Evolutionary conservation across 2,113 vertebrate species (phyloP).

Genomic region (Hemiscyllium ocellatum): DNA sequence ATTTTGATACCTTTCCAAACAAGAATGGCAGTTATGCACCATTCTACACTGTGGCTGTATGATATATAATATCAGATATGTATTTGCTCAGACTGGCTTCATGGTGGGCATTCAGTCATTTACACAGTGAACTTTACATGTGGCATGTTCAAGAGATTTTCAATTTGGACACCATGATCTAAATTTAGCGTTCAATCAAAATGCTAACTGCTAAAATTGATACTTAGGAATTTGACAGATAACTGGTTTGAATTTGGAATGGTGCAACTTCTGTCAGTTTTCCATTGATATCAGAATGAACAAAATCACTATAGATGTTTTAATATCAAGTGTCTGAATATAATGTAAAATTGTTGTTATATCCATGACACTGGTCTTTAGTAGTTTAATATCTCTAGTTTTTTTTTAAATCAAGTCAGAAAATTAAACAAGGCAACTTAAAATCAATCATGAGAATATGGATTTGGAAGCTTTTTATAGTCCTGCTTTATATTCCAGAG

Average conservation of each 20-base stretch:
- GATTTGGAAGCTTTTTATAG: neutral
- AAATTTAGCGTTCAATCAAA: neutral
- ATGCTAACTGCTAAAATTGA: conserved; percentile 11
- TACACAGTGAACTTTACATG: neutral
- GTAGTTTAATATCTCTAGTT: neutral
- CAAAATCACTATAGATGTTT: neutral
- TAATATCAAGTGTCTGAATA: neutral
- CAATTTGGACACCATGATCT: neutral
- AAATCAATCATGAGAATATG: neutral
- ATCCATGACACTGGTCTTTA: neutral
- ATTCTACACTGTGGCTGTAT: neutral
- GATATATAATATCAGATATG: neutral
- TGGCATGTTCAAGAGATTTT: neutral
- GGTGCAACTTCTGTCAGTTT: neutral
- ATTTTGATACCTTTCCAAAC: neutral
- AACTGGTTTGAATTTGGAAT: neutral
- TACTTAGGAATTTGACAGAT: neutral
- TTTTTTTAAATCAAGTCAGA: neutral
- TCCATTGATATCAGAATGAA: neutral
- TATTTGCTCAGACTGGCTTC: neutral
- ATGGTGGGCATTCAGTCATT: neutral
- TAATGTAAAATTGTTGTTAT: neutral
- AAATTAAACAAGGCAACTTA: neutral
- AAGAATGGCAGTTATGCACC: neutral
- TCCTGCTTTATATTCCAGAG: neutral